Evolutionary conservation across 2,113 vertebrate genomes (phyloP), one percentile per base, ranked within the genome.

Genomic region (Dasyprocta punctata): DNA sequence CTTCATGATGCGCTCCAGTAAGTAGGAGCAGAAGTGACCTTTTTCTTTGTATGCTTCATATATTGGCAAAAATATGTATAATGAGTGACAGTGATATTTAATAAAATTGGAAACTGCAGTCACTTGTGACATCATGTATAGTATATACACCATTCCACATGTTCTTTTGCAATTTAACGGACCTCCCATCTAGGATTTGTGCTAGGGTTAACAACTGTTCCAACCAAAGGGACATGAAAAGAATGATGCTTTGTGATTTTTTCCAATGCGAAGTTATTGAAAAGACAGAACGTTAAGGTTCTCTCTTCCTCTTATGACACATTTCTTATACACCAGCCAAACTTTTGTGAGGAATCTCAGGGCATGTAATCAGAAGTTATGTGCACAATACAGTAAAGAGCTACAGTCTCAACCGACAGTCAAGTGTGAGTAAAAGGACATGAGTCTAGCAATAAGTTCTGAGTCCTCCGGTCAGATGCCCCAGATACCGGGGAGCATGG

Each of bases 401-500:
- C 2, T 36, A 16, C 28, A 24, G 0, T 65, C 54, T 63, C 75
- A 82, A 10, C 14, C 54, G 17, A 24, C 16, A 54, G 19, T 24
- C 49, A 80, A 78, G 44, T 14, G 58, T 8, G 10, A 71, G 47
- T 4, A 41, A 56, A 58, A 33, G 24, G 44, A 3, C 13, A 3
- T 28, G 47, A 60, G 11, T 77, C 28, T 16, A 81, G 28, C 47
- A 6, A 17, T 44, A 54, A 16, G 14, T 14, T 63, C 41, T 47
- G 16, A n/a, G 22, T 22, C 19, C 19, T 20, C 60, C 0, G 36
- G 58, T 5, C 22, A 9, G 20, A 80, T 17, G n/a, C 7, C 36
- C 13, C 61, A 61, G 41, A 19, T 2, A 4, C 5, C 12, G 10
- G 20, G n/a, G n/a, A 44, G 2, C 13, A n/a, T 0, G 58, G 38